Base-by-base conservation (phyloP, 2,888 invertebrate species). In the Endomychus coccineus region DNA sequence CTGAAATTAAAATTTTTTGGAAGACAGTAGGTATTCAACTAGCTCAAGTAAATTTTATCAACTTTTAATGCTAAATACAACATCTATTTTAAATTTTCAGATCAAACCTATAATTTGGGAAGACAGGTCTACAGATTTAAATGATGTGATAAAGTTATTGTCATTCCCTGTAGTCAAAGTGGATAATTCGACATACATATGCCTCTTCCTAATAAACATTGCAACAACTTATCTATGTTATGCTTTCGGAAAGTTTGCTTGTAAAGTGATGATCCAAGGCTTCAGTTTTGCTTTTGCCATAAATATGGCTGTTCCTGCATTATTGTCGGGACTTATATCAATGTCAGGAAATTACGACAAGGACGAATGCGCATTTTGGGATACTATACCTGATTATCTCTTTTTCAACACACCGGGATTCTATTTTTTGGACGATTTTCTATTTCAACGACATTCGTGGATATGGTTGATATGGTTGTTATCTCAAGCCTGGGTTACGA, bases 221-320 rank as follows among this genome's bases (percentile, higher is more conserved):
- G 44, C 66, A 0, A 62, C 79, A 0, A 77, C 83, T 2, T 80
- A 84, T 52, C 46, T 83, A 6, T 77, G 78, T 48, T 83, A 78
- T 54, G 69, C 70, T 12, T 74, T 75, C 43, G 74, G 79, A 3
- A 91, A 88, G 67, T 86, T 88, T 49, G 83, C 89, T 1, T 89
- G 88, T 68, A 87, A 86, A 69, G 83, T 90, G 44, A 78, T 85
- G 59, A 90, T 95, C 58, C 92, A 94, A 62, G 77, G 79, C 34
- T 82, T 89, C 59, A 84, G 90, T 50, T 91, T 84, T 53, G 84
- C 92, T 0, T 74, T 92, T 42, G 89, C 94, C 0, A 67, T 91
- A 23, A 80, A 74, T 52, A 68, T 94, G 7, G 76, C 81, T 0
- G 80, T 84, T 1, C 91, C 91, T 0, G 70, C 79, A 1, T 73